Conservation (phyloP, 2,888 invertebrate genomes). For the Mythimna loreyi region DNA sequence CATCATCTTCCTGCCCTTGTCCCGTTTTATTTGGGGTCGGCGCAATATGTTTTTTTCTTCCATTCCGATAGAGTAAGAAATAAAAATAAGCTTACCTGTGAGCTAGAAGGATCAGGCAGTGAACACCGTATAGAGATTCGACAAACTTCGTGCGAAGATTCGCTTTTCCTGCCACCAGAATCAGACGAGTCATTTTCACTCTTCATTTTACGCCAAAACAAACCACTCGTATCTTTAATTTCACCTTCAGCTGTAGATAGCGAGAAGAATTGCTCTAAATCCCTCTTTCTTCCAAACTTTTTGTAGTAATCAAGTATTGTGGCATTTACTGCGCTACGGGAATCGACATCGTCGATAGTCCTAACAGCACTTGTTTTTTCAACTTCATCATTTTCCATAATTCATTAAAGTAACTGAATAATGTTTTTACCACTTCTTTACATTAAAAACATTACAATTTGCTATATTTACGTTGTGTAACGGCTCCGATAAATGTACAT, state of each 20-base stretch:
- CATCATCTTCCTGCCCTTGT: no score
- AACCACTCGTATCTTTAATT: conserved; percentile 80
- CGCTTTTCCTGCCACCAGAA: conserved; percentile 82
- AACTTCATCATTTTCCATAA: conserved; percentile 78
- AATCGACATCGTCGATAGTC: conserved; percentile 63
- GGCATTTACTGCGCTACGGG: conserved; percentile 80
- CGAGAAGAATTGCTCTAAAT: conserved; percentile 93
- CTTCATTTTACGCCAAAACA: conserved; percentile 87
- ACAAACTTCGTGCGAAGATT: conserved; percentile 84
- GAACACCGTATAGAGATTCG: conserved; percentile 86
- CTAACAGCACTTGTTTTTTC: conserved; percentile 57
- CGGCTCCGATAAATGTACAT: conserved; percentile 52
- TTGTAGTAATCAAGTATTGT: conserved; percentile 92
- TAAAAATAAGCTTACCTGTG: conserved; percentile 73
- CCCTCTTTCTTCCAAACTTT: conserved; percentile 92
- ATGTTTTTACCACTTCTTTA: conserved; percentile 25
- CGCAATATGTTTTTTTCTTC: no score
- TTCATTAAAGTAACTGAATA: conserved; percentile 59
- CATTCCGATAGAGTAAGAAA: no score
- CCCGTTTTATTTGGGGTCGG: no score
- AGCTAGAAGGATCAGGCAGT: conserved; percentile 76
- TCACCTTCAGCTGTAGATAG: conserved; percentile 85
- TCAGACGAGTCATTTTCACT: conserved; percentile 83
- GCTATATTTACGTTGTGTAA: conserved; percentile 50
- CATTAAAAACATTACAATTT: conserved; percentile 47